Conservation (phyloP, 2,113 vertebrate species). For the Dasyprocta punctata region DNA sequence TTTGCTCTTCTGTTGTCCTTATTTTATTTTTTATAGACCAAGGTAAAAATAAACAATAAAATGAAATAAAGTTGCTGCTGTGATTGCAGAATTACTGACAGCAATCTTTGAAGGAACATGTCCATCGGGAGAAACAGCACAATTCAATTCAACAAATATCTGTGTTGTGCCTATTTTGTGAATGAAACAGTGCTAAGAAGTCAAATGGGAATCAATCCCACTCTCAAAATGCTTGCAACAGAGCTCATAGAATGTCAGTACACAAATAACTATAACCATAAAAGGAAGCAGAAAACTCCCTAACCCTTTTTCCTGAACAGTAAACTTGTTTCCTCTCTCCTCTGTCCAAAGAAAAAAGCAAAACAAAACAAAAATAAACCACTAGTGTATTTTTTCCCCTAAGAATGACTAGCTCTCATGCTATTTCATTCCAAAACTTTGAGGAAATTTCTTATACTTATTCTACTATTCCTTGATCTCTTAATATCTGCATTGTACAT, state of each 20-base stretch:
- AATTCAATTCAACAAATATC: constrained; percentile 39
- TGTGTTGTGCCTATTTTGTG: not conserved
- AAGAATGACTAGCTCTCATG: not conserved
- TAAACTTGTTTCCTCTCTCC: not conserved
- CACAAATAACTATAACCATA: not conserved
- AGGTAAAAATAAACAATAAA: constrained; percentile 46
- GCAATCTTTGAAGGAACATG: constrained; percentile 46
- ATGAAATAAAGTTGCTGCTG: constrained; percentile 54
- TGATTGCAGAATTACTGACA: constrained; percentile 42
- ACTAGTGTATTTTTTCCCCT: not conserved
- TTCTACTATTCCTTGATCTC: not conserved
- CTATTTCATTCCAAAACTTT: not conserved
- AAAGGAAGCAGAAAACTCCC: constrained; percentile 12
- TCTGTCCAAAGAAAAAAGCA: not conserved
- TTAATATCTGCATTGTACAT: not conserved
- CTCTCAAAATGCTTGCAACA: constrained; percentile 7
- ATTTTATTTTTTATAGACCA: not conserved
- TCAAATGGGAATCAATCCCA: not conserved
- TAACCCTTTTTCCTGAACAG: not conserved
- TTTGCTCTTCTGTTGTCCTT: not conserved
- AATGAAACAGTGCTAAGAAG: constrained; percentile 38
- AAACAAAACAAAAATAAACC: constrained; percentile 12
- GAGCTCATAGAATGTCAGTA: constrained; percentile 4
- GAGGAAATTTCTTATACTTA: not conserved
- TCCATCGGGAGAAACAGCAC: constrained; percentile 4